phyloP scores from a whole-genome alignment of 2,113 vertebrate genomes.

The Plotosus lineatus region DNA sequence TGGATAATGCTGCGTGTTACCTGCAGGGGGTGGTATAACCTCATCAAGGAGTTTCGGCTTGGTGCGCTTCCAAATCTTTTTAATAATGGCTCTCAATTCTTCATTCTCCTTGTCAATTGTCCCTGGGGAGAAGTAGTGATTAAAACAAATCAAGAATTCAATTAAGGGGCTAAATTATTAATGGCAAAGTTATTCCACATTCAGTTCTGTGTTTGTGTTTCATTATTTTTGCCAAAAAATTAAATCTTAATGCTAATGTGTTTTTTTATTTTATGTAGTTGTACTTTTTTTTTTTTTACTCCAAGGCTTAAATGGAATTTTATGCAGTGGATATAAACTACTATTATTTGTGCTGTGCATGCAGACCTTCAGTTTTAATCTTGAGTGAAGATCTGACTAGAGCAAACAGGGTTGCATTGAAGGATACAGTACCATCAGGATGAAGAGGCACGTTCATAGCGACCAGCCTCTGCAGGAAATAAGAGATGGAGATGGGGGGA shows the following conservation, averaged over 20 bases:
- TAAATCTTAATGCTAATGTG: neutral
- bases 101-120: constrained; percentile 84
- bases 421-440: constrained; percentile 86
- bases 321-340: neutral
- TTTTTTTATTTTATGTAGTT: neutral
- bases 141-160: constrained; percentile 19
- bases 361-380: constrained; percentile 86
- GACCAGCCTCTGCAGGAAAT: constrained; percentile 79
- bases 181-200: neutral
- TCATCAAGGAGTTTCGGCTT: constrained; percentile 89
- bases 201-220: neutral
- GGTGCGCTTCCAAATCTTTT: constrained; percentile 90
- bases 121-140: constrained; percentile 62
- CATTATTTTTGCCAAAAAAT: neutral
- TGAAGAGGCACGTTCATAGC: constrained; percentile 93
- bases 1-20: constrained; percentile 56
- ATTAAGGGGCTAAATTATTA: neutral
- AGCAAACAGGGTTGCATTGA: constrained; percentile 89
- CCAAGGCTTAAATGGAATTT: neutral
- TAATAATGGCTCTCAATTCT: constrained; percentile 84
- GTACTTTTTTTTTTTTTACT: neutral
- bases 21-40: constrained; percentile 82
- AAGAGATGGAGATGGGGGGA: constrained; percentile 9
- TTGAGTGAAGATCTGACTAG: constrained; percentile 87
- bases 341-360: neutral